Evolutionary conservation across 2,888 invertebrate genomes (phyloP).

Genomic region (Dendrolimus houi): DNA sequence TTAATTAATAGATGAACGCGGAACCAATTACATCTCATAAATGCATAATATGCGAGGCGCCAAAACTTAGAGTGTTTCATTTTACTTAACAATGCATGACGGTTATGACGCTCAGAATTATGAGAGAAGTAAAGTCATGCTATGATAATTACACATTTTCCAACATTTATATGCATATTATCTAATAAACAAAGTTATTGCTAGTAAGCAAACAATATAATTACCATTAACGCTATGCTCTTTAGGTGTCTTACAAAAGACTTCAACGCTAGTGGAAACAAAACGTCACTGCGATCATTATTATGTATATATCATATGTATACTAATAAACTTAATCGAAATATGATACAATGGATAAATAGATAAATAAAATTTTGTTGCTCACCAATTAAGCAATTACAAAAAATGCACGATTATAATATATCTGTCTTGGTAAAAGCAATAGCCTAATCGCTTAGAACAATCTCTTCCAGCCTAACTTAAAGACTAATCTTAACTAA

Average conservation of each 20-base stretch:
- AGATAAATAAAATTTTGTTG: too few species aligned
- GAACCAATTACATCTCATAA: not conserved
- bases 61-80: slow-evolving; percentile 3
- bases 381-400: too few species aligned
- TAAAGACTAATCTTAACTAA: too few species aligned
- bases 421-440: too few species aligned
- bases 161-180: slow-evolving; percentile 9
- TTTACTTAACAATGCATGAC: slow-evolving; percentile 24
- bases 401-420: too few species aligned
- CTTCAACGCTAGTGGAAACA: not conserved
- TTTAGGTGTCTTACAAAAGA: not conserved
- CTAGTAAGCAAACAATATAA: not conserved
- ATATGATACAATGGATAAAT: too few species aligned
- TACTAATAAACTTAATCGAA: too few species aligned
- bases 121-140: slow-evolving; percentile 21
- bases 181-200: slow-evolving; percentile 7
- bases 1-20: not conserved
- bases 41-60: not conserved
- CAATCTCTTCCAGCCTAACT: too few species aligned
- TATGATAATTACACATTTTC: slow-evolving; percentile 15
- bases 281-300: too few species aligned
- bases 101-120: slow-evolving; percentile 25
- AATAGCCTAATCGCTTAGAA: too few species aligned
- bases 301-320: too few species aligned
- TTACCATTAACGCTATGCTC: not conserved